Evolutionary conservation across 2,888 invertebrate species (phyloP).

Genomic region (Podotricha telesiphe): DNA sequence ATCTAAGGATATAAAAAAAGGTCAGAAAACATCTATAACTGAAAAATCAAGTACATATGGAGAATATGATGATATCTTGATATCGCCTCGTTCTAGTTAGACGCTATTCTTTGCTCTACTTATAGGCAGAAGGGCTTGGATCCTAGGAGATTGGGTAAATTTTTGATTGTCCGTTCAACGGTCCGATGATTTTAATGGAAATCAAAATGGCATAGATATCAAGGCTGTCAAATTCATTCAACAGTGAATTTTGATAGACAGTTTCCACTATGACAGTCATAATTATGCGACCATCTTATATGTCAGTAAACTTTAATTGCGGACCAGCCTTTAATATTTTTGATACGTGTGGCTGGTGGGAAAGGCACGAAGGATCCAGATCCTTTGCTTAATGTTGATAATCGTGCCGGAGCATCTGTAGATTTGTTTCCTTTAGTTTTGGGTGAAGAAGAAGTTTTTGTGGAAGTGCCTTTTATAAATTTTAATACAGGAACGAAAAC

Average conservation of each 20-base stretch:
- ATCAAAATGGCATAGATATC: slow-evolving; percentile 55
- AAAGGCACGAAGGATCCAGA: slow-evolving; percentile 65
- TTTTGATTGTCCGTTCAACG: slow-evolving; percentile 61
- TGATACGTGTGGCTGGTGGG: slow-evolving; percentile 57
- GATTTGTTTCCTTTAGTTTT: slow-evolving; percentile 70
- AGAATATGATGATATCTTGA: slow-evolving; percentile 50
- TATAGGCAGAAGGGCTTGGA: slow-evolving; percentile 54
- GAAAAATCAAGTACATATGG: slow-evolving; percentile 52
- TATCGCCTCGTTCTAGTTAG: slow-evolving; percentile 51
- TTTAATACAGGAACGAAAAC: slow-evolving; percentile 56
- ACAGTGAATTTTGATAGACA: background rate
- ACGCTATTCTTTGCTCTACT: slow-evolving; percentile 53
- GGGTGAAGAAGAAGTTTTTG: slow-evolving; percentile 61
- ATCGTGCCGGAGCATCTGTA: slow-evolving; percentile 67
- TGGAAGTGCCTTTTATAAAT: slow-evolving; percentile 54
- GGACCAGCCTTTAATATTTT: slow-evolving; percentile 64
- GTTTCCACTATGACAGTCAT: slow-evolving; percentile 4
- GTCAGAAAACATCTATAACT: slow-evolving; percentile 44
- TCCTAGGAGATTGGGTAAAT: slow-evolving; percentile 57
- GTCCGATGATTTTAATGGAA: slow-evolving; percentile 56
- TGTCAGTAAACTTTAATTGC: slow-evolving; percentile 55
- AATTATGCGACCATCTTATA: slow-evolving; percentile 45
- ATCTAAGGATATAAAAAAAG: slow-evolving; percentile 43
- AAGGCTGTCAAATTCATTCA: slow-evolving; percentile 1
- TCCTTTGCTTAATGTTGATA: slow-evolving; percentile 63